These are phyloP conservation scores for Prunella himalayana DNA, from an alignment of 2,113 vertebrate genomes.

Conservation along the genomic window DNA sequence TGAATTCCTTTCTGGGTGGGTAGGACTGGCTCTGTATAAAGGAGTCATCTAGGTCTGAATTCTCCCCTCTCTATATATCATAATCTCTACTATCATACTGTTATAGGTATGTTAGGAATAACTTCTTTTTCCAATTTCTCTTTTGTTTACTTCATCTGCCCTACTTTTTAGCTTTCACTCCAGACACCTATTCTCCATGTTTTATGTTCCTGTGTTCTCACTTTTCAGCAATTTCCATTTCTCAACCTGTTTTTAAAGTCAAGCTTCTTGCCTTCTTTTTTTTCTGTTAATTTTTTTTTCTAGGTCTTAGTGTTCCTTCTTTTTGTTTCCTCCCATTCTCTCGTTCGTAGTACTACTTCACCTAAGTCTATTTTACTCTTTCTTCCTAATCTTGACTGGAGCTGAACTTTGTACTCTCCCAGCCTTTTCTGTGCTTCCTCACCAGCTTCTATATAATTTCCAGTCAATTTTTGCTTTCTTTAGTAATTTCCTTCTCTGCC, in stretches of 20 bases:
- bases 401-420: not conserved
- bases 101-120: not conserved
- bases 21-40: not conserved
- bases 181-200: not conserved
- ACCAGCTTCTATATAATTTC: not conserved
- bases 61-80: not conserved
- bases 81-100: not conserved
- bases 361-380: not conserved
- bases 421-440: not conserved
- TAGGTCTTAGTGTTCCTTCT: not conserved
- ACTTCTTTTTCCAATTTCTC: not conserved
- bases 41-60: not conserved
- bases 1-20: not conserved
- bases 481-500: not conserved
- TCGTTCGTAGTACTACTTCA: not conserved
- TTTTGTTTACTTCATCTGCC: not conserved
- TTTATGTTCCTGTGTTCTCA: not conserved
- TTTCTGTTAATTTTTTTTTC: not conserved
- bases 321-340: not conserved
- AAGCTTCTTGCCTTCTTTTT: not conserved
- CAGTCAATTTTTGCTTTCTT: not conserved
- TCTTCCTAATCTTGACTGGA: not conserved
- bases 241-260: not conserved
- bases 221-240: not conserved
- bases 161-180: not conserved